phyloP scores from a whole-genome alignment of 1,140 invertebrate genomes.

The Rhyzopertha dominica region DNA sequence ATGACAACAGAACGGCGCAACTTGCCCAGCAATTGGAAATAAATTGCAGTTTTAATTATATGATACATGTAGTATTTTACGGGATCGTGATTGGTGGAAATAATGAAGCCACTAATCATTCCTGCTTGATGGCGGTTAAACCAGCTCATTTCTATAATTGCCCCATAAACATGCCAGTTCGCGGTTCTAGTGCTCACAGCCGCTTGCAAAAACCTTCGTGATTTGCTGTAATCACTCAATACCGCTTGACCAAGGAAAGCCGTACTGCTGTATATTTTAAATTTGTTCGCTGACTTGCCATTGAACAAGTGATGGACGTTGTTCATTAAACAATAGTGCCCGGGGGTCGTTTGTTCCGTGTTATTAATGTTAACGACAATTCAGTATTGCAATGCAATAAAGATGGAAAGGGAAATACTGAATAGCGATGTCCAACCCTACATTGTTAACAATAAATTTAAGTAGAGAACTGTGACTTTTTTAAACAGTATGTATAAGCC shows the following conservation, averaged over 20 bases:
- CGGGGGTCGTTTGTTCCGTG: too few species aligned
- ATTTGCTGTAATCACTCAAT: conserved; percentile 23
- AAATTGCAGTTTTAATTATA: conserved; percentile 34
- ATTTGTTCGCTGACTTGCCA: neutral
- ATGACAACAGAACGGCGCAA: conserved; percentile 25
- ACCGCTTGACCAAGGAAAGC: neutral
- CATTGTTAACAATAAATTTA: too few species aligned
- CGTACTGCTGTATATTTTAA: neutral
- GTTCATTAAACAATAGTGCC: too few species aligned
- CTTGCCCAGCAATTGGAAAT: conserved; percentile 23
- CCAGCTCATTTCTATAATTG: conserved; percentile 40
- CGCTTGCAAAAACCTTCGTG: conserved; percentile 20
- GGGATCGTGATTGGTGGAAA: conserved; percentile 31
- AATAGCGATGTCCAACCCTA: too few species aligned
- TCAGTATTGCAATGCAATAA: too few species aligned
- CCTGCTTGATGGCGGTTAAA: conserved; percentile 35
- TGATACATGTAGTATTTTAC: conserved; percentile 24
- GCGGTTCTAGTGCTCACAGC: conserved; percentile 16
- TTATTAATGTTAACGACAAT: too few species aligned
- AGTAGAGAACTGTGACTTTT: too few species aligned
- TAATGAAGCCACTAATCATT: conserved; percentile 43
- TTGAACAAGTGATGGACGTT: too few species aligned
- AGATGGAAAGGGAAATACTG: too few species aligned
- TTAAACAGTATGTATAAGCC: too few species aligned
- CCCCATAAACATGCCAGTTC: conserved; percentile 41